These are phyloP conservation scores for Vipera ursinii DNA, from an alignment of 2,797 vertebrate species.

Conservation along the genomic window DNA sequence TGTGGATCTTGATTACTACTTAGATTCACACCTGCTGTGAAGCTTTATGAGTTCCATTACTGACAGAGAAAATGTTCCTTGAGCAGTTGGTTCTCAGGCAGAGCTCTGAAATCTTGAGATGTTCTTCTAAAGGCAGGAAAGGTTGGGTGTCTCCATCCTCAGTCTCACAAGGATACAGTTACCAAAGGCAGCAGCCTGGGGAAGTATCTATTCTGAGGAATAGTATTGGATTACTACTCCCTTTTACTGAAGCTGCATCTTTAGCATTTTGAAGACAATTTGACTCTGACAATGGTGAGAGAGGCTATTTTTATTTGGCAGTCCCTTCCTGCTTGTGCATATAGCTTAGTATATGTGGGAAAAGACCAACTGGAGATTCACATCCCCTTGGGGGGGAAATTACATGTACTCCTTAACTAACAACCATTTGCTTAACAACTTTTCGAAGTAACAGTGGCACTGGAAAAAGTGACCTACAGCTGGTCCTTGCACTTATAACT, in stretches of 20 bases:
- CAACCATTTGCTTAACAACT: neutral
- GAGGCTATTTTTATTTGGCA: neutral
- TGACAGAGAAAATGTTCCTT: neutral
- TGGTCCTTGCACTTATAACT: neutral
- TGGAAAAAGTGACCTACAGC: neutral
- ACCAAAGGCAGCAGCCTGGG: conserved; percentile 33
- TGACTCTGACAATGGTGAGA: neutral
- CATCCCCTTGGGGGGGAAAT: neutral
- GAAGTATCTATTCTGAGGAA: conserved; percentile 57
- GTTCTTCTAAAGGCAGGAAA: conserved; percentile 40
- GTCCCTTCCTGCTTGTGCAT: neutral
- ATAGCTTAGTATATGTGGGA: neutral
- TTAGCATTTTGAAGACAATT: conserved; percentile 37
- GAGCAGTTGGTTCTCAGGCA: conserved; percentile 44
- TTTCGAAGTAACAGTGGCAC: neutral
- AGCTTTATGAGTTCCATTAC: conserved; percentile 20
- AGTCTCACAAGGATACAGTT: conserved; percentile 48
- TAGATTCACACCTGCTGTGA: conserved; percentile 46
- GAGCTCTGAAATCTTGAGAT: conserved; percentile 50
- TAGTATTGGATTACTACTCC: conserved; percentile 57
- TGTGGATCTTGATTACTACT: conserved; percentile 6
- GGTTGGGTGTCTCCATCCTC: conserved; percentile 39
- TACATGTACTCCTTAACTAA: neutral
- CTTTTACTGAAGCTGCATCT: conserved; percentile 6
- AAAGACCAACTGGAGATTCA: neutral